Evolutionary conservation across 2,797 vertebrate genomes (phyloP), one percentile per base, ranked within the genome.

Genomic region (Rhodeus uyekii): DNA sequence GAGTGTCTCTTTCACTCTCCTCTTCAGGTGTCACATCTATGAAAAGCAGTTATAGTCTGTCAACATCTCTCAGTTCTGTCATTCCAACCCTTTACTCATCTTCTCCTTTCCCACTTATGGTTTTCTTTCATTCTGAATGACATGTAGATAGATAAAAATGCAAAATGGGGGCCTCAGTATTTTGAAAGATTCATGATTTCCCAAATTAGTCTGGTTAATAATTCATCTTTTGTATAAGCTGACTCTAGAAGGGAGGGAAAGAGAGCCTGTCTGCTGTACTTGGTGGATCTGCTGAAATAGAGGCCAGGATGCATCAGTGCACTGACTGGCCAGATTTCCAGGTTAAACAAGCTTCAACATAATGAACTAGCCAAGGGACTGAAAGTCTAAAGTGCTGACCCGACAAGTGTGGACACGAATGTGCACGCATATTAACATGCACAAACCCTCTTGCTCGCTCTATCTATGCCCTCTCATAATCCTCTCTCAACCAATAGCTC

Each of bases 151-250:
- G 78, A 79, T 63, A 58, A 76, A 80, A 79, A 60, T 32, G 55
- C 55, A 60, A 84, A 83, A 72, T 24, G 38, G 55, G 32, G 69
- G 46, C 42, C 67, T 27, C 36, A 3, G 1, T 53, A 85, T 68
- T 69, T 44, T 86, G 81, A 86, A 86, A 86, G 53, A 84, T 84
- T 84, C 55, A 86, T 84, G 76, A 63, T 84, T 76, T 75, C 76
- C 71, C 79, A 84, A 82, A 84, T 81, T 85, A 80, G 82, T 71
- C 58, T 73, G 44, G 14, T 87, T 87, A 85, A 87, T 82, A 85
- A 79, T 87, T 87, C 78, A 87, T 42, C 74, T 27, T 75, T 74
- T 68, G 64, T 75, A 81, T 83, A 81, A 77, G 64, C 24, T 76
- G 76, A 50, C 10, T 78, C 60, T 67, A 67, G 74, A 46, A 73